phyloP scores from a whole-genome alignment of 1,140 invertebrate genomes.

The Drosophila nebulosa region DNA sequence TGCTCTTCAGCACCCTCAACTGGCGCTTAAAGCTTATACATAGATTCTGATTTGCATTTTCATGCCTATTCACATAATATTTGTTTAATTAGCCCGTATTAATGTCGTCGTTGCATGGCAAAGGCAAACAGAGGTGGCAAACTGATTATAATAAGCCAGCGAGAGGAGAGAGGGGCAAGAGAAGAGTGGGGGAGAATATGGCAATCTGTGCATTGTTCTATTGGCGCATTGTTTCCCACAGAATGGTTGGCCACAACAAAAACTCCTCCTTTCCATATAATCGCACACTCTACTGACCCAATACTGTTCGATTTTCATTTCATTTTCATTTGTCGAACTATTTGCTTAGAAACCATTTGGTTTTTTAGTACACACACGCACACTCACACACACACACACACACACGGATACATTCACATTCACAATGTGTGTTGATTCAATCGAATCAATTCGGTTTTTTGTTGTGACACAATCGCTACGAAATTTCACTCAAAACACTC shows the following conservation, averaged over 20 bases:
- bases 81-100: slow-evolving; percentile 77
- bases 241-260: not conserved
- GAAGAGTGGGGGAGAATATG: slow-evolving; percentile 1
- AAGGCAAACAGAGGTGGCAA: slow-evolving; percentile 64
- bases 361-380: slow-evolving; percentile 13
- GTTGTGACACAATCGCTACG: slow-evolving; percentile 21
- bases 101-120: slow-evolving; percentile 48
- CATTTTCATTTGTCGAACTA: slow-evolving; percentile 37
- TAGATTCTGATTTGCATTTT: not conserved
- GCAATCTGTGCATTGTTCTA: slow-evolving; percentile 23
- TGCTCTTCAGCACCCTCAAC: not conserved
- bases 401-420: not conserved
- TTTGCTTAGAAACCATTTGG: slow-evolving; percentile 50
- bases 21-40: slow-evolving; percentile 1
- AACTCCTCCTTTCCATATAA: not conserved
- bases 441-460: slow-evolving; percentile 44
- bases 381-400: slow-evolving; percentile 3
- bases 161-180: not conserved
- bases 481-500: not conserved
- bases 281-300: slow-evolving; percentile 27
- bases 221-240: slow-evolving; percentile 23
- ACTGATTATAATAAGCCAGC: slow-evolving; percentile 36
- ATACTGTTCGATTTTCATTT: slow-evolving; percentile 31
- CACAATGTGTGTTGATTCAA: slow-evolving; percentile 10
- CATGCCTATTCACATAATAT: slow-evolving; percentile 35